Conservation (phyloP, 2,797 vertebrate genomes). For the Choloepus didactylus region DNA sequence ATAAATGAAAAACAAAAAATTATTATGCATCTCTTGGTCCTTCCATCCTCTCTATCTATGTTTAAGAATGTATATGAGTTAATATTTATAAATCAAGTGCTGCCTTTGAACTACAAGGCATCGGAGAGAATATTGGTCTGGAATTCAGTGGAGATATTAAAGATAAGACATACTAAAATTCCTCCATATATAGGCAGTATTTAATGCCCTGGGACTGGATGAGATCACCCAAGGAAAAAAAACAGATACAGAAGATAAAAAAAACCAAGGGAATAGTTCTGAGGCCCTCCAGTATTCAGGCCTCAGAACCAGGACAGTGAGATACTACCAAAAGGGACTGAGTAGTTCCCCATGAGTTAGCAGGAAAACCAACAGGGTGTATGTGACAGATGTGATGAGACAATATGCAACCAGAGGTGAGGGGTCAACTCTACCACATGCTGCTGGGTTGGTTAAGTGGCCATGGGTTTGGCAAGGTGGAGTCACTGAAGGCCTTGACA, state of each 20-base stretch:
- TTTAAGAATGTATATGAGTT: background rate
- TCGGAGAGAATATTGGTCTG: background rate
- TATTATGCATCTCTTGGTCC: background rate
- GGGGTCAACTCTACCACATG: background rate
- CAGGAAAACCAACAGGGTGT: background rate
- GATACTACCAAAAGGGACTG: background rate
- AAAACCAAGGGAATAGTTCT: background rate
- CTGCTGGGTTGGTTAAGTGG: background rate
- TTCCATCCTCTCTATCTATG: background rate
- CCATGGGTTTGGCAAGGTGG: background rate
- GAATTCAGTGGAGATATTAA: background rate
- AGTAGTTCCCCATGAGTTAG: background rate
- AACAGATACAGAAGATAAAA: background rate
- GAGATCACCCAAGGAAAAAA: background rate
- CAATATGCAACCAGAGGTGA: no score
- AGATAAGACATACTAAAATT: background rate
- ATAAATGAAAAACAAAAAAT: no score
- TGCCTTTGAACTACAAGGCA: background rate
- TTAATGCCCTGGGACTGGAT: background rate
- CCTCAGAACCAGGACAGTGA: background rate
- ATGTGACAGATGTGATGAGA: background rate
- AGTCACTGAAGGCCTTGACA: background rate
- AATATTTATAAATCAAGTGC: background rate
- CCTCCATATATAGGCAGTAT: background rate
- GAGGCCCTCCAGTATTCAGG: background rate